These are phyloP conservation scores for Adelosebastes latens DNA, from an alignment of 2,797 vertebrate genomes.

Conservation along the genomic window DNA sequence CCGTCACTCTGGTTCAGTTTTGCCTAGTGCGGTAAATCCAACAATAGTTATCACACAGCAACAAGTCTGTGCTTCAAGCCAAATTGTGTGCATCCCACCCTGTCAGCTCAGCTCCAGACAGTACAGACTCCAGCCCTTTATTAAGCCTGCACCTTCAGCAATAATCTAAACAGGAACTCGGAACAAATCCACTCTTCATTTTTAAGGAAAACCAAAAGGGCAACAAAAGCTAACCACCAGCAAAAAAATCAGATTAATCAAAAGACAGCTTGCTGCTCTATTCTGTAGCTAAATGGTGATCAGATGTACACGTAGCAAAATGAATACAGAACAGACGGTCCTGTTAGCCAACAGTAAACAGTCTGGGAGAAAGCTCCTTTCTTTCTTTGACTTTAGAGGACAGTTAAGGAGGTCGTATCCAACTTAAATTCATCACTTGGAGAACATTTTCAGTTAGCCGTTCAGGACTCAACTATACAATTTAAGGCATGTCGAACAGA, in stretches of 20 bases:
- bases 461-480: constrained; percentile 77
- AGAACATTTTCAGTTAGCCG: constrained; percentile 65
- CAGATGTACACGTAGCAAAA: constrained; percentile 43
- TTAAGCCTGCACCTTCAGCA: constrained; percentile 60
- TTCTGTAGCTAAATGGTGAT: constrained; percentile 53
- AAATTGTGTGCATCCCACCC: background rate
- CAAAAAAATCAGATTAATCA: constrained; percentile 52
- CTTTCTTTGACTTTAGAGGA: constrained; percentile 34
- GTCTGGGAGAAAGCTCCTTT: constrained; percentile 23
- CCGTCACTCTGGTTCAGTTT: constrained; percentile 20
- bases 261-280: constrained; percentile 35
- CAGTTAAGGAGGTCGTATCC: constrained; percentile 56
- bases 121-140: constrained; percentile 63
- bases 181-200: constrained; percentile 70
- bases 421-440: constrained; percentile 50
- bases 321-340: constrained; percentile 40
- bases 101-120: constrained; percentile 72
- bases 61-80: background rate
- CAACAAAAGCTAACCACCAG: constrained; percentile 62
- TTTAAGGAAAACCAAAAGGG: constrained; percentile 60
- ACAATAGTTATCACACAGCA: background rate
- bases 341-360: constrained; percentile 42
- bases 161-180: constrained; percentile 62
- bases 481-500: constrained; percentile 85
- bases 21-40: background rate